Evolutionary conservation across 2,113 vertebrate genomes (phyloP), one percentile per base, ranked within the genome.

Genomic region (Hylia prasina): DNA sequence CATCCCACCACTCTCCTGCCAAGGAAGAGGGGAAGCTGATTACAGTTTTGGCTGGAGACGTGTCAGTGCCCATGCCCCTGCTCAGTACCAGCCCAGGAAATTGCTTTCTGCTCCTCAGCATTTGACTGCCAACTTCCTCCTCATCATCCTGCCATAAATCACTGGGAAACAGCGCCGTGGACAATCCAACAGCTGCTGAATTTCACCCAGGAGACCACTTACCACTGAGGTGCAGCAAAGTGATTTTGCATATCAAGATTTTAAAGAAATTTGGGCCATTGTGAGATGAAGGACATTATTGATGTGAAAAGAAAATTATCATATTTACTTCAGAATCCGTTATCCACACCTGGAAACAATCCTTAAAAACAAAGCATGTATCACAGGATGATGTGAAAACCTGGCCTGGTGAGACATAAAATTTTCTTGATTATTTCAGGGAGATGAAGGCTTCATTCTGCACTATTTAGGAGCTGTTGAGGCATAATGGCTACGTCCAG

Each of bases 131-230:
- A 3, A 2, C 45, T 51, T 82, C 71, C 51, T 58, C 54, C 64
- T 79, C 51, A 11, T 65, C 6, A 3, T 69, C 42, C 54, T 72
- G 31, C 57, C n/a, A 7, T 61, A 73, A 92, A 75, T 82, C 1
- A 0, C 78, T 73, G 44, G 48, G 75, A 92, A 93, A 82, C 0
- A 1, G 75, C 51, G 54, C 87, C 2, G 0, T 63, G 60, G 90
- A 50, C 4, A 7, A 79, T 60, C 66, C 89, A 72, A 58, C 87
- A 93, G 66, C 89, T 95, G 84, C 81, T 94, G 76, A 83, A 89
- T 82, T 72, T 77, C 56, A 89, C 65, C 48, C 54, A 70, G 78
- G 89, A 89, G 31, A 42, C 25, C 60, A n/a, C 60, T 65, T 48
- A 75, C n/a, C 50, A 56, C 42, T n/a, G 82, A 85, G 70, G 70